Base-by-base conservation (phyloP, 1,140 invertebrate species). In the Brachionus manjavacas region DNA sequence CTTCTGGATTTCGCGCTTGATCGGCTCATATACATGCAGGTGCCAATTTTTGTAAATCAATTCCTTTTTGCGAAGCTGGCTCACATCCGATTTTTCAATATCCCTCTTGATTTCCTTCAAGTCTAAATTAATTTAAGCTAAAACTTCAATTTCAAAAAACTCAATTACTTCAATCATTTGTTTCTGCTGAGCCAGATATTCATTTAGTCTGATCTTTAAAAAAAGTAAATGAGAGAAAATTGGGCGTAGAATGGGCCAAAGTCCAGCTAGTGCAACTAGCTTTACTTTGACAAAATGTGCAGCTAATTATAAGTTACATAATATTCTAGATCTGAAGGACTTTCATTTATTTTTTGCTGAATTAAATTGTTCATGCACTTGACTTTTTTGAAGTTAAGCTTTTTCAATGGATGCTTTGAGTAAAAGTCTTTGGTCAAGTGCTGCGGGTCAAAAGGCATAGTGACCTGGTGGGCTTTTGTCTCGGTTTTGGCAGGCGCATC, bases 261-360 rank as follows among this genome's bases (percentile, higher is more conserved):
- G n/a, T n/a, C n/a, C n/a, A n/a, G n/a, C n/a, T n/a, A n/a, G n/a
- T n/a, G n/a, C n/a, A n/a, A n/a, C n/a, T n/a, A n/a, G n/a, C n/a
- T n/a, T n/a, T n/a, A n/a, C n/a, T n/a, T n/a, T n/a, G n/a, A 28
- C 1, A 76, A 76, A 76, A n/a, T 64, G 31, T 35, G 31, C 31
- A 23, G 31, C 23, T 20, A 2, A 49, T 76, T 12, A 46, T 76
- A 31, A 49, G 31, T 76, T 76, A 76, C 72, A 76, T 76, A 76
- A 49, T 76, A 76, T 20, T 76, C 72, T 25, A 76, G 20, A 35
- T 76, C 72, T 46, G 39, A 49, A 25, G 39, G 72, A 8, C 49
- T 76, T 9, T 76, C 72, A 25, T 76, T 76, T 76, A 76, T 76
- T 76, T 76, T 76, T 16, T 76, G 72, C 28, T 76, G 16, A 49